Conservation (phyloP, 2,797 vertebrate species). For the Macroramphosus scolopax region DNA sequence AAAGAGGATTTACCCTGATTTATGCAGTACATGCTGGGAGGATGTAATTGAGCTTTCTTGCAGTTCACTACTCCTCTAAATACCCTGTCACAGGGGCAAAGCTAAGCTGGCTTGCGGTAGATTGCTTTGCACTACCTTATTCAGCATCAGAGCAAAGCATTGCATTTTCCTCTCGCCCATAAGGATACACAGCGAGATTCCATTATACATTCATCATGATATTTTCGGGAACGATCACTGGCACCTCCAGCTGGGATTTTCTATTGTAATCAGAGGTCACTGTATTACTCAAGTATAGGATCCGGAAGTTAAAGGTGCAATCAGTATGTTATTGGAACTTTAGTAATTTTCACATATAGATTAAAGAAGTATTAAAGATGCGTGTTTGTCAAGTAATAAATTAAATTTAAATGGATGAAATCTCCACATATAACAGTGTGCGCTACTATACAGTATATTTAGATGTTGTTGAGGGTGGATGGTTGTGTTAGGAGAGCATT, state of each 20-base stretch:
- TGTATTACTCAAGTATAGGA: conserved; percentile 2
- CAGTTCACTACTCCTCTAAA: conserved; percentile 74
- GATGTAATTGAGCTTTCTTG: conserved; percentile 77
- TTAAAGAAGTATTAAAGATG: too few species aligned
- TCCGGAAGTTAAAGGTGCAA: conserved; percentile 26
- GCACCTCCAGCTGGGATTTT: conserved; percentile 30
- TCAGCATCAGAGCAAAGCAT: conserved; percentile 65
- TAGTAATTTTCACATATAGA: too few species aligned
- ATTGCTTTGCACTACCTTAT: conserved; percentile 70
- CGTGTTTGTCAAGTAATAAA: too few species aligned
- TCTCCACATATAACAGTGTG: too few species aligned
- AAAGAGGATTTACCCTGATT: conserved; percentile 73
- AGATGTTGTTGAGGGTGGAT: background rate
- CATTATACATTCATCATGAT: conserved; percentile 33
- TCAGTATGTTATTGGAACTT: too few species aligned
- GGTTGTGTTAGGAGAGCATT: background rate
- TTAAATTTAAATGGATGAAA: too few species aligned
- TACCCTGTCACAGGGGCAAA: conserved; percentile 74
- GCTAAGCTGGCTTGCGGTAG: conserved; percentile 68
- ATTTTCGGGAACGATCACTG: too few species aligned
- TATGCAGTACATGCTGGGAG: conserved; percentile 70
- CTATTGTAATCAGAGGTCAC: too few species aligned
- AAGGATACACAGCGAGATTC: conserved; percentile 42
- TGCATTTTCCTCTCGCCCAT: conserved; percentile 42
- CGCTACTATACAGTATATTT: too few species aligned